Base-by-base conservation (phyloP, 1,140 invertebrate genomes). In the Centruroides sculpturatus region DNA sequence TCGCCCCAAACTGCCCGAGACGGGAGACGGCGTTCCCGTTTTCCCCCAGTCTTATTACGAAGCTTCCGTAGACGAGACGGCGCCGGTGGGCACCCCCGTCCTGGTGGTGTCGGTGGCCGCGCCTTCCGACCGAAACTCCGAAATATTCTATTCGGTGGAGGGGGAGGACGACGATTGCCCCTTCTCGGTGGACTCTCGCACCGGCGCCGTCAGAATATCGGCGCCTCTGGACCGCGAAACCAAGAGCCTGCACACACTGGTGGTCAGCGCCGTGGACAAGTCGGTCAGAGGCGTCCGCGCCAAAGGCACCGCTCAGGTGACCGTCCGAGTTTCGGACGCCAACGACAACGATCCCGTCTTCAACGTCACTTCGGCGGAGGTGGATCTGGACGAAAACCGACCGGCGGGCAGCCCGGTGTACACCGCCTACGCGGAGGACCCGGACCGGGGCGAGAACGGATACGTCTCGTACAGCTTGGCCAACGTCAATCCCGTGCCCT, bases 321-420 rank as follows among this genome's bases (percentile, higher is more conserved):
- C 89, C 75, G 82, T 95, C 51, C 82, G 84, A 64, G 83, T 95
- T 0, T 71, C 86, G 55, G 92, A 95, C 74, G 83, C 85, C 23
- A 95, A 95, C 72, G 92, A 96, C 74, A 94, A 95, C 73, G 87
- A 90, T 70, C 90, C 90, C 0, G 75, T 85, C n/a, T 95, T 96
- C 70, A 86, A 88, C 57, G 76, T 63, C 9, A 60, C 55, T 35
- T 70, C 69, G 13, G 67, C 71, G 56, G 87, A 94, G 76, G 72
- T 78, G 7, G 64, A 63, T 58, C 66, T 80, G 3, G 82, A 88
- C 58, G 92, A 98, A 74, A 96, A 96, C 73, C 83, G 92, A 70
- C 83, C 88, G 0, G 79, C 84, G 3, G 91, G 90, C 0, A 84
- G 85, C 0, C 80, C 82, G 3, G 88, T 97, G 1, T 82, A 84